These are phyloP conservation scores for Syndactyla subalaris DNA, from an alignment of 2,797 vertebrate genomes.

Conservation along the genomic window DNA sequence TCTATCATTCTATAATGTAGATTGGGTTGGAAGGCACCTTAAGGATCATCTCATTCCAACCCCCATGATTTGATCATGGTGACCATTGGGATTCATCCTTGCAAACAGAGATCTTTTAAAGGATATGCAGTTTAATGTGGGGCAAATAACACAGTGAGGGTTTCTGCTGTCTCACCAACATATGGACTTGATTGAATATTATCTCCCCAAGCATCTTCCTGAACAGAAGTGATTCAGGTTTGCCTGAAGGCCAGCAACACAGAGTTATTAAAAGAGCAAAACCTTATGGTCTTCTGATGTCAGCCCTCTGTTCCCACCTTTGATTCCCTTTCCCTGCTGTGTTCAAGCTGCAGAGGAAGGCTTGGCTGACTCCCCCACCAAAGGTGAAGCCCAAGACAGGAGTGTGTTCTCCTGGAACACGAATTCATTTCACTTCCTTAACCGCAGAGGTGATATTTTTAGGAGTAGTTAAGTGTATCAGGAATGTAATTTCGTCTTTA, in stretches of 20 bases:
- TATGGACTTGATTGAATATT: rapidly evolving
- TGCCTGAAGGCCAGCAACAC: not conserved
- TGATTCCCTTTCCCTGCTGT: not conserved
- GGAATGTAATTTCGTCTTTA: not conserved
- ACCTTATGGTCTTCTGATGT: rapidly evolving
- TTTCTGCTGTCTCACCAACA: not conserved
- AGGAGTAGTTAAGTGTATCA: not conserved
- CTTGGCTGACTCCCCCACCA: not conserved
- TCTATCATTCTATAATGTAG: not conserved
- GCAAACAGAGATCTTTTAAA: not conserved
- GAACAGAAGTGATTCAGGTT: not conserved
- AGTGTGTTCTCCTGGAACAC: not conserved
- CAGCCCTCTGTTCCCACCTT: not conserved
- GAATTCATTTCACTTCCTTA: not conserved
- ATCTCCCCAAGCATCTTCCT: not conserved
- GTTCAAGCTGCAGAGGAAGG: not conserved
- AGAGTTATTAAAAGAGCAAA: not conserved
- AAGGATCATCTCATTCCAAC: not conserved
- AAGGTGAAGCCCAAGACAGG: not conserved
- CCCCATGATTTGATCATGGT: not conserved
- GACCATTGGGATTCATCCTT: not conserved
- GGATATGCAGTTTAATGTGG: not conserved
- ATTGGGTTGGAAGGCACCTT: not conserved
- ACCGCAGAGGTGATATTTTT: not conserved
- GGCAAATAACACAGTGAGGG: not conserved